These are phyloP conservation scores for Malthinus flaveolus DNA, from an alignment of 2,888 invertebrate genomes.

Conservation along the genomic window DNA sequence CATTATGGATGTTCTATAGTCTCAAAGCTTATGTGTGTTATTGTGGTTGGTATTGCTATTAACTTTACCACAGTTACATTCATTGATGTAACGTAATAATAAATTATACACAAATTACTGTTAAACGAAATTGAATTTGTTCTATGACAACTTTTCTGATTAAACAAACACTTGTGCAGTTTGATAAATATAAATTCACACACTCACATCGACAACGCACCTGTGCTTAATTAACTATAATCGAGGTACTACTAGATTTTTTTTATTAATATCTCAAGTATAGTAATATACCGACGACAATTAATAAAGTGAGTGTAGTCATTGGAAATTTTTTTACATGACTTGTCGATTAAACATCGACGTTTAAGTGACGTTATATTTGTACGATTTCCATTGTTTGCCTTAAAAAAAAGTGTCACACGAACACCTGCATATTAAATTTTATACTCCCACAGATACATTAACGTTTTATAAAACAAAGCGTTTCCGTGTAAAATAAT, in stretches of 20 bases:
- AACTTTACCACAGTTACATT: conserved; percentile 20
- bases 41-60: conserved; percentile 23
- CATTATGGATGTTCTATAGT: conserved; percentile 37
- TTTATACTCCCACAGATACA: conserved; percentile 39
- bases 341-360: conserved; percentile 43
- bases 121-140: too few species aligned
- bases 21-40: conserved; percentile 28
- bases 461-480: conserved; percentile 24
- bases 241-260: too few species aligned
- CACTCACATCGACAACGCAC: neutral
- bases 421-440: conserved; percentile 44
- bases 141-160: too few species aligned
- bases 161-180: too few species aligned
- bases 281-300: too few species aligned
- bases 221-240: neutral
- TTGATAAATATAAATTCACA: too few species aligned
- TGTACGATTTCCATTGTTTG: conserved; percentile 46
- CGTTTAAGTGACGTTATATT: conserved; percentile 44
- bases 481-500: conserved; percentile 16
- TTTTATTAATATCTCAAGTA: too few species aligned
- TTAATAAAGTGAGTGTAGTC: too few species aligned
- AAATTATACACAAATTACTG: too few species aligned
- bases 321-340: conserved; percentile 34
- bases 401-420: conserved; percentile 37
- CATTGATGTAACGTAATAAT: neutral